These are phyloP conservation scores for Denticeps clupeoides DNA, from an alignment of 2,797 vertebrate species.

Conservation along the genomic window DNA sequence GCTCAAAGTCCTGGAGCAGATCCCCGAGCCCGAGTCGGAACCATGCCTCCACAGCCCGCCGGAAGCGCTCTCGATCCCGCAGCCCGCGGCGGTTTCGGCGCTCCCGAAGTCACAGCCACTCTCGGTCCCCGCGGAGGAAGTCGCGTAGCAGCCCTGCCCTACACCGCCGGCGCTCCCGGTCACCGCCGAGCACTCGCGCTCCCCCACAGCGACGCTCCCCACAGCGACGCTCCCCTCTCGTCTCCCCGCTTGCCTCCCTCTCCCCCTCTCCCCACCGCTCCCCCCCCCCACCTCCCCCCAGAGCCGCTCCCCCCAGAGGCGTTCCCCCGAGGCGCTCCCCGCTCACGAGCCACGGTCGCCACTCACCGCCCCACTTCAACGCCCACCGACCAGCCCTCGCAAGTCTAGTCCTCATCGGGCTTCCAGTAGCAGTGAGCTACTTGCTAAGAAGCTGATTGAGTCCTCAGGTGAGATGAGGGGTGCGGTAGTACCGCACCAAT, in stretches of 20 bases:
- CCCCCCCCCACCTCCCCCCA: no score
- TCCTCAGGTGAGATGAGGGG: conserved; percentile 41
- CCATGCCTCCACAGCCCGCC: conserved; percentile 49
- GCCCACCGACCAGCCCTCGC: conserved; percentile 21
- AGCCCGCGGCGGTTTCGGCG: conserved; percentile 32
- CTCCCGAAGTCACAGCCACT: conserved; percentile 33
- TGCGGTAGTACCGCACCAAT: no score
- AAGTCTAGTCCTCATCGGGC: conserved; percentile 27
- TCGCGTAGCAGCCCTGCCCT: conserved; percentile 15
- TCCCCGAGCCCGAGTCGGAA: conserved; percentile 51
- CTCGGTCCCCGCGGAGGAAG: conserved; percentile 19
- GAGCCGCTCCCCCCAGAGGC: no score
- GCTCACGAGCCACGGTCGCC: no score
- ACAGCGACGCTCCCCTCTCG: no score
- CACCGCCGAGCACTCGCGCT: conserved; percentile 19
- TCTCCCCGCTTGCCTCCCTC: no score
- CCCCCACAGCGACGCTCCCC: conserved; percentile 15
- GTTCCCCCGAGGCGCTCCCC: no score
- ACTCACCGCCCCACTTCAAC: no score
- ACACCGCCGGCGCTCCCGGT: conserved; percentile 22
- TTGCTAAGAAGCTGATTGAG: conserved; percentile 52
- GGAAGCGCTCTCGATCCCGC: conserved; percentile 32
- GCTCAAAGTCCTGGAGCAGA: conserved; percentile 37
- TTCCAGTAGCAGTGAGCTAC: conserved; percentile 33
- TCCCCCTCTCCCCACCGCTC: no score